Conservation (phyloP, 1,140 invertebrate genomes). For the Drosophila setifemur region DNA sequence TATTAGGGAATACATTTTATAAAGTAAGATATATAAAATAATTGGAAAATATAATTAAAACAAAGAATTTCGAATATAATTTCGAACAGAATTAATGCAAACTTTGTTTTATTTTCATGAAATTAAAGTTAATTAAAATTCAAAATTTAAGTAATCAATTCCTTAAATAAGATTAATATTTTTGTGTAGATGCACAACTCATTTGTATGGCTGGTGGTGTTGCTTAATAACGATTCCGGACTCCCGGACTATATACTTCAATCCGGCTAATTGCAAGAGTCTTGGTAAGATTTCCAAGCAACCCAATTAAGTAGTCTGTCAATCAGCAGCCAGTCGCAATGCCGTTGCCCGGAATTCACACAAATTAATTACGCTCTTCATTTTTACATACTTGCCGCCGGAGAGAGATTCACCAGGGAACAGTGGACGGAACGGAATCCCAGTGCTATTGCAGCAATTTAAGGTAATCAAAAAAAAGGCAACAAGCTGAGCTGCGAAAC, state of each 20-base stretch:
- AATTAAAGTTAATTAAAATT: too few species aligned
- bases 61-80: too few species aligned
- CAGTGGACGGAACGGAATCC: too few species aligned
- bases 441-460: constrained; percentile 53
- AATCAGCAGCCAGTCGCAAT: constrained; percentile 49
- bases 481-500: constrained; percentile 13
- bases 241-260: constrained; percentile 29
- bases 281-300: constrained; percentile 45
- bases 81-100: too few species aligned
- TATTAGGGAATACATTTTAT: too few species aligned
- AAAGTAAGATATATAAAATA: not conserved
- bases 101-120: too few species aligned
- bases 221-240: constrained; percentile 4
- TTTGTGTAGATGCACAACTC: constrained; percentile 41
- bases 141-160: too few species aligned
- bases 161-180: too few species aligned
- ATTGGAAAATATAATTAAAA: not conserved
- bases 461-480: constrained; percentile 52
- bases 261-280: constrained; percentile 68
- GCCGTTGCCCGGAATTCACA: constrained; percentile 9
- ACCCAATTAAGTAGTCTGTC: constrained; percentile 81
- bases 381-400: constrained; percentile 16
- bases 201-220: not conserved
- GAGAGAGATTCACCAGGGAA: constrained; percentile 13
- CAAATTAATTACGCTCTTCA: constrained; percentile 64